Evolutionary conservation across 2,113 vertebrate species (phyloP).

Genomic region (Corapipo altera): DNA sequence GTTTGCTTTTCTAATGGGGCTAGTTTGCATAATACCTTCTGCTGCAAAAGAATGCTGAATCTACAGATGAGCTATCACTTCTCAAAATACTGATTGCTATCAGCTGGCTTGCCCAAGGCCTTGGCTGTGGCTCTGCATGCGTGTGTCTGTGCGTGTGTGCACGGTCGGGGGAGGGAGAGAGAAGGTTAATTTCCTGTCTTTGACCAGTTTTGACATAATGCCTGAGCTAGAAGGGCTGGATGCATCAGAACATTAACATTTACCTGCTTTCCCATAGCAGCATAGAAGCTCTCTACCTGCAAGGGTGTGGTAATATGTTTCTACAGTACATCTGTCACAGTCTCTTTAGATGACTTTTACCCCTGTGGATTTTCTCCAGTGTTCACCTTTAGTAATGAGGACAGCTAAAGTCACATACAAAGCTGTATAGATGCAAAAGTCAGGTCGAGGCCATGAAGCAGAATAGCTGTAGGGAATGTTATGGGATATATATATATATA

Average conservation of each 20-base stretch:
- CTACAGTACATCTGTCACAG: neutral
- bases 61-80: conserved; percentile 68
- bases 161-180: neutral
- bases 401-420: neutral
- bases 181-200: conserved; percentile 53
- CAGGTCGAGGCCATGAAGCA: neutral
- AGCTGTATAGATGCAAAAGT: neutral
- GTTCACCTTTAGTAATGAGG: neutral
- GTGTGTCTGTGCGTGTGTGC: conserved; percentile 52
- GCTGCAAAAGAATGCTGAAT: conserved; percentile 65
- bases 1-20: conserved; percentile 62
- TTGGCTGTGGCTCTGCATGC: conserved; percentile 54
- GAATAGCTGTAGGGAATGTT: neutral
- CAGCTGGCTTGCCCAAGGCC: conserved; percentile 66
- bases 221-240: neutral
- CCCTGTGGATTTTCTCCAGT: neutral
- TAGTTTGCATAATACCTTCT: conserved; percentile 65
- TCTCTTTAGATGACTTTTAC: neutral
- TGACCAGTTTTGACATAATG: conserved; percentile 42
- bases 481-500: too few species aligned
- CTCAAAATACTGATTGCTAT: conserved; percentile 69
- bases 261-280: neutral
- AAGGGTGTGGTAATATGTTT: neutral
- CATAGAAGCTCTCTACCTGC: neutral
- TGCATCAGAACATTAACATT: neutral